phyloP scores from a whole-genome alignment of 1,140 invertebrate genomes.

The Trissolcus basalis region DNA sequence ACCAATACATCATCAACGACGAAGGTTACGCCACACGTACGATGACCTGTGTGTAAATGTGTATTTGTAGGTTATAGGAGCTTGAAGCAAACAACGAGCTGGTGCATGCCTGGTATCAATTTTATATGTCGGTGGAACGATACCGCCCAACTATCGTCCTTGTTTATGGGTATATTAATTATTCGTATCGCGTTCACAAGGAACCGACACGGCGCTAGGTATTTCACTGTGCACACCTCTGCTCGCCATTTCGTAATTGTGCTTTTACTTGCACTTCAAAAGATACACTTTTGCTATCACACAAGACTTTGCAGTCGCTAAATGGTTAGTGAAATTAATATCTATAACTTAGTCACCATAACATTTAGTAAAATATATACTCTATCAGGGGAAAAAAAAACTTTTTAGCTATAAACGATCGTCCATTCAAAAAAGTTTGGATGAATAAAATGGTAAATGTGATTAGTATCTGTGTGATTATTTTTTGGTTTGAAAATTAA shows the following conservation, averaged over 20 bases:
- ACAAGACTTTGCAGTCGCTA: constrained; percentile 36
- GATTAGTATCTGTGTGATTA: too few relatives aligned
- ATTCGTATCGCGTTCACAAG: constrained; percentile 64
- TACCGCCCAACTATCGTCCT: constrained; percentile 57
- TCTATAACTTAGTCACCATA: too few relatives aligned
- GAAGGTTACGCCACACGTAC: constrained; percentile 37
- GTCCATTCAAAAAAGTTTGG: too few relatives aligned
- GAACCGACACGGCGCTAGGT: constrained; percentile 44
- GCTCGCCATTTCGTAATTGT: constrained; percentile 60
- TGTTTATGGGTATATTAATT: constrained; percentile 67
- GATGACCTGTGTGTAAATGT: constrained; percentile 8
- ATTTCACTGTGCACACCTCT: constrained; percentile 43
- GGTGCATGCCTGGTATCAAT: constrained; percentile 60
- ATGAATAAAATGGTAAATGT: too few relatives aligned
- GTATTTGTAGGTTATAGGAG: constrained; percentile 54
- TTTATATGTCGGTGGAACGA: constrained; percentile 62
- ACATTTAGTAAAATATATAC: too few relatives aligned
- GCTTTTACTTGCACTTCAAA: constrained; percentile 32
- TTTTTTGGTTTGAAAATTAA: background rate
- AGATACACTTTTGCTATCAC: constrained; percentile 39
- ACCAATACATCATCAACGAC: constrained; percentile 44
- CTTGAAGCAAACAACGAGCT: constrained; percentile 43
- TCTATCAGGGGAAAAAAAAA: too few relatives aligned
- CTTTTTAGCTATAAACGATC: too few relatives aligned
- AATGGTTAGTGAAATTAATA: constrained; percentile 46